Base-by-base conservation (phyloP, 2,888 invertebrate genomes). In the Arrhopalites spinosus region DNA sequence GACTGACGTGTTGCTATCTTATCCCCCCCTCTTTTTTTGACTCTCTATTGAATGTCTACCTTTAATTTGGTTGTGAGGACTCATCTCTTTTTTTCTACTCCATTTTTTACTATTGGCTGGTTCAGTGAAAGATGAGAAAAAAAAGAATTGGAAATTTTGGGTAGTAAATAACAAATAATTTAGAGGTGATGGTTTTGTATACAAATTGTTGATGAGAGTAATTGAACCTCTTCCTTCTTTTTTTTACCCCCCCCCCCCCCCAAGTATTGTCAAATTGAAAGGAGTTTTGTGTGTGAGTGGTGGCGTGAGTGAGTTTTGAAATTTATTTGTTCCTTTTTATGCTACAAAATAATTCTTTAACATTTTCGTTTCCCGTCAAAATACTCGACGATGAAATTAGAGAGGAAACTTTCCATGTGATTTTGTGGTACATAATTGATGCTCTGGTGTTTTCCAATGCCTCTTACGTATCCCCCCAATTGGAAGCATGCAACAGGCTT, bases 401-500 rank as follows among this genome's bases (percentile, higher is more conserved):
- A 11, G 25, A 50, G 68, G 50, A 68, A 50, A 50, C 47, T 50
- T 11, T 15, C 70, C 27, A 30, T 70, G 56, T 70, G 56, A 70
- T 70, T 70, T 70, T 36, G 50, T 56, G 11, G 5, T 70, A 30
- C 29, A 70, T 70, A 70, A 70, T 70, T 70, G 56, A 70, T 70
- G 50, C 27, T 13, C 29, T 59, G 13, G 59, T 59, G 59, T 59
- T 59, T 59, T 59, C 11, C 20, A n/a, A 20, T 53, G 20, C 1
- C n/a, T 20, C 53, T 53, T n/a, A n/a, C 20, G 8, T 23, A n/a
- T 53, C 53, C 8, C 20, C 13, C 50, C n/a, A n/a, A n/a, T 13
- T 27, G 66, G 23, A 27, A 17, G 45, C 68, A 68, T 68, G 68
- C 68, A 68, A 68, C 68, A 68, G 68, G 68, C 68, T 17, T 36